phyloP scores from a whole-genome alignment of 37 sponge, comb jelly and placozoan species.

The Halichondria panicea region DNA sequence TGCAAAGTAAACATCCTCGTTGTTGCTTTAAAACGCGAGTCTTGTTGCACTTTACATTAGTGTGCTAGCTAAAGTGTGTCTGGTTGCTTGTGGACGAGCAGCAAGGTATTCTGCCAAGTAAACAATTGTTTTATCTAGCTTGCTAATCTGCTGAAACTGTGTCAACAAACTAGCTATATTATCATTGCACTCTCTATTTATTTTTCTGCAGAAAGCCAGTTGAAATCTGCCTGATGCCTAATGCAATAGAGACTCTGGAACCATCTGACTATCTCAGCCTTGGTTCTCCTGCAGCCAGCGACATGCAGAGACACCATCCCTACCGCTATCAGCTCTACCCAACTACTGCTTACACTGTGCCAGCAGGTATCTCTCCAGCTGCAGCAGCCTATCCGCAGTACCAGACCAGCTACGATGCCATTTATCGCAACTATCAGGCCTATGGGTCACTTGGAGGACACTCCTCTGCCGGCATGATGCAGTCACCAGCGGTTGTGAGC shows the following conservation, averaged over 20 bases:
- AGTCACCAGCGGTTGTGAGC: not conserved
- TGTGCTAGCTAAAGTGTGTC: too few relatives aligned
- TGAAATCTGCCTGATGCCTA: not conserved
- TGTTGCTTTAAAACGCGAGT: too few relatives aligned
- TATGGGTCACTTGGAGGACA: not conserved
- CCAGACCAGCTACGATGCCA: constrained; percentile 15
- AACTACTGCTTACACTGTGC: constrained; percentile 1
- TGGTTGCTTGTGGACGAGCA: too few relatives aligned
- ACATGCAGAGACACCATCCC: constrained; percentile 46
- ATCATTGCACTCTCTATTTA: not conserved
- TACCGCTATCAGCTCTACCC: constrained; percentile 12
- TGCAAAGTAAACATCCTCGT: too few relatives aligned
- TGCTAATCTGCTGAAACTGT: not conserved
- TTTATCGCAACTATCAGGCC: not conserved
- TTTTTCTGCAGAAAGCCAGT: constrained; percentile 1
- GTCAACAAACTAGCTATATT: not conserved
- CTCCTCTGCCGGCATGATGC: not conserved
- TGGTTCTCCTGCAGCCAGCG: constrained; percentile 25
- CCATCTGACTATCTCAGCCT: constrained; percentile 9
- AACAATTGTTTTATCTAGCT: not conserved
- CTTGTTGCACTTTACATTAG: too few relatives aligned
- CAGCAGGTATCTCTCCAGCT: not conserved
- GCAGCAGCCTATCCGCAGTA: not conserved
- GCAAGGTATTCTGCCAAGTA: too few relatives aligned
- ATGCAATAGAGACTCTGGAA: constrained; percentile 29